phyloP scores from a whole-genome alignment of 2,797 vertebrate species.

The Streptopelia turtur region DNA sequence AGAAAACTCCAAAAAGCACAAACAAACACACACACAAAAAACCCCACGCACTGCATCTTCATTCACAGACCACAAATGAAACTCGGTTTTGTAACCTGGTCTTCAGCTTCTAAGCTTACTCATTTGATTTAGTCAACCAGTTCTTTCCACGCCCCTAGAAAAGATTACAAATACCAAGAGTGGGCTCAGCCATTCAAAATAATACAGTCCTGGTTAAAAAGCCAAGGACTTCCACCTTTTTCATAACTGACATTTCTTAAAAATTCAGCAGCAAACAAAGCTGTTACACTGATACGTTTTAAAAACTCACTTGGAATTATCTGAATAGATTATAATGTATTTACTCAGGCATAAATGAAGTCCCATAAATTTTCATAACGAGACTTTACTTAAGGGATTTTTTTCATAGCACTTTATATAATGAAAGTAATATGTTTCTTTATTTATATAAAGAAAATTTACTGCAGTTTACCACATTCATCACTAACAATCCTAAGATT shows the following conservation, averaged over 20 bases:
- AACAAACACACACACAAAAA: neutral
- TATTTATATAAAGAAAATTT: neutral
- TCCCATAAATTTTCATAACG: neutral
- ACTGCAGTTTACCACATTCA: neutral
- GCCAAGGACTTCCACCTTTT: neutral
- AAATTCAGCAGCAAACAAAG: neutral
- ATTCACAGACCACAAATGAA: neutral
- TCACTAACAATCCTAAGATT: neutral
- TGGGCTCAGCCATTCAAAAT: neutral
- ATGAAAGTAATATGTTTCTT: neutral
- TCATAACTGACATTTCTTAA: neutral
- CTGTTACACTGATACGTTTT: neutral
- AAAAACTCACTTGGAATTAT: neutral
- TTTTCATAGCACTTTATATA: neutral
- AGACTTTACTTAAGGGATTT: neutral
- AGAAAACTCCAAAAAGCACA: neutral
- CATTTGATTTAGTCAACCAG: neutral
- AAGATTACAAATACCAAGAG: neutral
- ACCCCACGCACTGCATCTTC: neutral
- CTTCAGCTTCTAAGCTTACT: neutral
- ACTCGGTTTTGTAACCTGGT: neutral
- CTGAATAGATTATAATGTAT: neutral
- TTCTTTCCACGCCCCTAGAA: neutral
- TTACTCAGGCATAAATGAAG: neutral
- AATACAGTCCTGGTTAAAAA: neutral